These are phyloP conservation scores for Ferdinandea cuprea DNA, from an alignment of 2,888 invertebrate genomes.

Conservation along the genomic window DNA sequence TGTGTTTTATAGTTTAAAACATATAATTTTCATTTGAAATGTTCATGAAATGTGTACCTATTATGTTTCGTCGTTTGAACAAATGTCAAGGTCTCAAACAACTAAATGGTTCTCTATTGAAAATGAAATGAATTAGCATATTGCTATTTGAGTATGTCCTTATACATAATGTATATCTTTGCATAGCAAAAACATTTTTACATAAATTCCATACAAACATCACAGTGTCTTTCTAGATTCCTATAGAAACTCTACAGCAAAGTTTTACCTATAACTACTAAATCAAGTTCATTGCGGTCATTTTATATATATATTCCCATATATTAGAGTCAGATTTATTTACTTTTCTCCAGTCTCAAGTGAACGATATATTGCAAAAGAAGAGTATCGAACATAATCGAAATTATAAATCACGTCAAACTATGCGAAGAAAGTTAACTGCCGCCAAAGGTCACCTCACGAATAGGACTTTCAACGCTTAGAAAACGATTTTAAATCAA, in stretches of 20 bases:
- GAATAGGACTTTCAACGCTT: conserved; percentile 58
- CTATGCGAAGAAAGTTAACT: conserved; percentile 45
- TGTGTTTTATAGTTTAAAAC: too few relatives aligned
- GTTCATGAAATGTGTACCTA: too few relatives aligned
- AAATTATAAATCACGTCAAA: conserved; percentile 65
- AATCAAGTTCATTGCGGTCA: conserved; percentile 45
- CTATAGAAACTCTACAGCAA: neutral
- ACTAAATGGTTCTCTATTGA: too few relatives aligned
- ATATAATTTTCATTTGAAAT: too few relatives aligned
- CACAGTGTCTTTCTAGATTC: neutral
- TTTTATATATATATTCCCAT: conserved; percentile 12
- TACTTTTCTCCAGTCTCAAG: conserved; percentile 41
- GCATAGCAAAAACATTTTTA: too few relatives aligned
- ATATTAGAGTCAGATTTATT: conserved; percentile 39
- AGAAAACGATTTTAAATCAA: conserved; percentile 69
- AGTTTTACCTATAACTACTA: conserved; percentile 1
- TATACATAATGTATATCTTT: too few relatives aligned
- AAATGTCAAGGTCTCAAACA: too few relatives aligned
- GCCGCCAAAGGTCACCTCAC: conserved; percentile 65
- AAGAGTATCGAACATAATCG: conserved; percentile 59
- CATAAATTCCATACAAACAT: too few relatives aligned
- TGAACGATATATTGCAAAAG: conserved; percentile 48
- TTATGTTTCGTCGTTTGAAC: too few relatives aligned
- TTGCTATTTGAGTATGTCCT: too few relatives aligned
- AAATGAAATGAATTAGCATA: too few relatives aligned